Evolutionary conservation across 2,113 vertebrate species (phyloP).

Genomic region (Sphyrna mokarran): DNA sequence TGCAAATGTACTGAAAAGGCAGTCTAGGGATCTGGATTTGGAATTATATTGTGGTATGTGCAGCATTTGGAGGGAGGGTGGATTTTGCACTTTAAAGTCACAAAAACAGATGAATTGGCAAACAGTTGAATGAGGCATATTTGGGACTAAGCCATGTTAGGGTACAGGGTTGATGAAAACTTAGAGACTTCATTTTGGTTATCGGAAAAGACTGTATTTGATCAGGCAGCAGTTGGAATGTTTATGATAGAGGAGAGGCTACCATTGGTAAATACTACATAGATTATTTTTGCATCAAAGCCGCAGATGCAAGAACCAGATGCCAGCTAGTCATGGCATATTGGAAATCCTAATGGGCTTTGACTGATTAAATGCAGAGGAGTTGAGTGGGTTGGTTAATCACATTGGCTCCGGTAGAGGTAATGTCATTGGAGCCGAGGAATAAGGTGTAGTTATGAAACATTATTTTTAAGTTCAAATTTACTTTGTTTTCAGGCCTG

Average conservation of each 20-base stretch:
- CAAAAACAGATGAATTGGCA: neutral
- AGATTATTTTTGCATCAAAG: neutral
- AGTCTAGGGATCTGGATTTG: neutral
- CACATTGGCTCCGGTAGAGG: neutral
- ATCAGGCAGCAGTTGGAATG: neutral
- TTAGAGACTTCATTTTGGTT: neutral
- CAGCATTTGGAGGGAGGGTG: neutral
- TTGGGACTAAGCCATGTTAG: neutral
- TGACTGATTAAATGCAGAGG: neutral
- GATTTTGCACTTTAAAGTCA: neutral
- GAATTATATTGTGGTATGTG: neutral
- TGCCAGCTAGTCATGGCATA: neutral
- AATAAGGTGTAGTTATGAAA: neutral
- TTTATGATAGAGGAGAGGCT: neutral
- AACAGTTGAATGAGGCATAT: neutral
- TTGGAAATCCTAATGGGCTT: neutral
- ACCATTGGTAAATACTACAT: neutral
- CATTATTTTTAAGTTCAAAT: neutral
- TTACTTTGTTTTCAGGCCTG: slow-evolving; percentile 11
- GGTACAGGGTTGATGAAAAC: neutral
- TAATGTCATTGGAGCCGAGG: neutral
- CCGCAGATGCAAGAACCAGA: neutral
- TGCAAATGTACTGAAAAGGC: neutral
- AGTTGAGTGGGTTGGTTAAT: neutral
- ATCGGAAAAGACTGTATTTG: neutral